A percentile compares a stretch with the other conserved stretches of the same genome.
Conservation (phyloP, 1,140 invertebrate genomes). For the Drosophila pseudoananassae region DNA sequence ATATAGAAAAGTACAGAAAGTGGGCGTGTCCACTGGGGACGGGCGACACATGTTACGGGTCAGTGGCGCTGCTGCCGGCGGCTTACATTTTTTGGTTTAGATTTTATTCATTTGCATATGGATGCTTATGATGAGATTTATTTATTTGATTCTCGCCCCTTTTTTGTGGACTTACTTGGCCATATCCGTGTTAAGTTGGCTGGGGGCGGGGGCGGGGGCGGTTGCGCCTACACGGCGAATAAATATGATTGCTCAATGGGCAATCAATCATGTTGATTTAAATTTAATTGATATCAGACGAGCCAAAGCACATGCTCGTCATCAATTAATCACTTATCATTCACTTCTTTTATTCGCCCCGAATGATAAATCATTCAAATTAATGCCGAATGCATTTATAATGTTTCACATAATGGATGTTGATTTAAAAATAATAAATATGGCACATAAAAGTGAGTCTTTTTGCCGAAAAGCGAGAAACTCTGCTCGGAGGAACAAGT, state of each 20-base stretch:
- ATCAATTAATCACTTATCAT: conserved; percentile 8
- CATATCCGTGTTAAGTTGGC: conserved; percentile 12
- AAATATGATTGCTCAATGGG: not conserved
- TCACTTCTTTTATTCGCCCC: not conserved
- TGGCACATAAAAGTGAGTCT: too few species aligned
- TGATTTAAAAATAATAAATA: not conserved
- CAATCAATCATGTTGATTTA: conserved; percentile 14
- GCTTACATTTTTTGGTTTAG: conserved; percentile 49
- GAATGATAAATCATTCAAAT: conserved; percentile 11
- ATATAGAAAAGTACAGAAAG: too few species aligned
- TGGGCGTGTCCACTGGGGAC: conserved; percentile 39
- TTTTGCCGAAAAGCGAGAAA: too few species aligned
- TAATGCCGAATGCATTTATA: not conserved
- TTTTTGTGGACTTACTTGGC: not conserved
- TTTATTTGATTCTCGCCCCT: conserved; percentile 30
- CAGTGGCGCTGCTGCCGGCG: conserved; percentile 47
- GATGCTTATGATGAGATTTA: conserved; percentile 56
- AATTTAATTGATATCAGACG: conserved; percentile 21
- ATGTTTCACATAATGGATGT: not conserved
- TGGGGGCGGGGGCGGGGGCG: not conserved
- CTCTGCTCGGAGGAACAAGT: too few species aligned
- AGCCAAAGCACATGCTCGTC: conserved; percentile 2
- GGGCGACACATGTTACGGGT: conserved; percentile 74
- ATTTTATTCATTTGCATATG: conserved; percentile 60
- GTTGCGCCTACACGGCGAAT: not conserved